Evolutionary conservation across 2,888 invertebrate species (phyloP).

Genomic region (Apeira syringaria): DNA sequence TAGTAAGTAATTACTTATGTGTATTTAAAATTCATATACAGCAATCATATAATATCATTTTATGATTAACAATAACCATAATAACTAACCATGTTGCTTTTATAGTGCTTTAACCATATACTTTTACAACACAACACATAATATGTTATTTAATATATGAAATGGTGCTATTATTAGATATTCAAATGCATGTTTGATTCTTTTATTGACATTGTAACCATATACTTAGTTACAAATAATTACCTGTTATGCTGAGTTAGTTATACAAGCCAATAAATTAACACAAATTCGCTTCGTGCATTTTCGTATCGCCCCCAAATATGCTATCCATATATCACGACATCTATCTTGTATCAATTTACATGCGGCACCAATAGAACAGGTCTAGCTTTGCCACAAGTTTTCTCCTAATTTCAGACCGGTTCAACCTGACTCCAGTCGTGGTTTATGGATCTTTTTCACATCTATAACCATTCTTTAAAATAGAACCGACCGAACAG

Average conservation of each 20-base stretch:
- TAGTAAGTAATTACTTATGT: no score
- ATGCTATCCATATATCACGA: conserved; percentile 27
- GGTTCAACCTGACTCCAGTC: conserved; percentile 41
- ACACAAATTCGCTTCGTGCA: conserved; percentile 14
- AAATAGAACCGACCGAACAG: conserved; percentile 35
- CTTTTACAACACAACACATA: no score
- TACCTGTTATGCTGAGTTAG: conserved; percentile 9
- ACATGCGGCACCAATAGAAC: conserved; percentile 40
- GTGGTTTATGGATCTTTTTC: conserved; percentile 49
- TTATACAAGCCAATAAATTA: conserved; percentile 19
- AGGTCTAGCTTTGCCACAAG: conserved; percentile 33
- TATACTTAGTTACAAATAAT: conserved; percentile 2
- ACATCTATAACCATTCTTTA: conserved; percentile 34
- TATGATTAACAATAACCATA: no score
- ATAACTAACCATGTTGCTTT: no score
- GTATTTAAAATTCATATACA: no score
- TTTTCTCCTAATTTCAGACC: conserved; percentile 52
- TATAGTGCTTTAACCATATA: no score
- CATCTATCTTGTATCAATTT: conserved; percentile 35
- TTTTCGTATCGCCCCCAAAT: conserved; percentile 24
- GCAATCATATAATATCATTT: no score
- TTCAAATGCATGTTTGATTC: background rate
- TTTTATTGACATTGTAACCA: conserved; percentile 11
- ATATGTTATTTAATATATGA: no score
- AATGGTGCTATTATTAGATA: no score